phyloP scores from a whole-genome alignment of 2,113 vertebrate species.

The Calypte anna region DNA sequence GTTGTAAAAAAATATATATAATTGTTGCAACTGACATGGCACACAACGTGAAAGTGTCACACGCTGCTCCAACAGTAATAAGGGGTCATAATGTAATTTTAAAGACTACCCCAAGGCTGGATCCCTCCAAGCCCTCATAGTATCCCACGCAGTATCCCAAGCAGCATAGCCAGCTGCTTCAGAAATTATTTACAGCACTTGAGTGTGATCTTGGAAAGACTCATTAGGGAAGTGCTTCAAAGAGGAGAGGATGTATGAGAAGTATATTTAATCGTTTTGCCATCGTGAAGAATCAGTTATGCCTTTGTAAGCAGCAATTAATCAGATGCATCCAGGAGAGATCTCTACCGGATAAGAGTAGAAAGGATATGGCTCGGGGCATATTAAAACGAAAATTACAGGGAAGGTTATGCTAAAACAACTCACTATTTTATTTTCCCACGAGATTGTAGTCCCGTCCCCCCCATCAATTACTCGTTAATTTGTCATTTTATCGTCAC shows the following conservation, averaged over 20 bases:
- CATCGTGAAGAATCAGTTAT: background rate
- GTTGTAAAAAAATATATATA: background rate
- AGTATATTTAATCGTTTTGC: background rate
- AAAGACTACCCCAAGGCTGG: background rate
- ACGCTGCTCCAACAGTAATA: background rate
- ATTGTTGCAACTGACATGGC: background rate
- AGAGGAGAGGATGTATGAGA: background rate
- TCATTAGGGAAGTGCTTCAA: background rate
- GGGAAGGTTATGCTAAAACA: background rate
- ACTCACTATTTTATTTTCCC: background rate
- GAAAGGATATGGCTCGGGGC: background rate
- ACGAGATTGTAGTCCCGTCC: background rate
- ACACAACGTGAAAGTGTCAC: fast-evolving
- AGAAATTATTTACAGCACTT: background rate
- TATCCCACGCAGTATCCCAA: background rate
- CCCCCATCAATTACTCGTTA: background rate
- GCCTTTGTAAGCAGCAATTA: background rate
- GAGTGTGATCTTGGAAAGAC: background rate
- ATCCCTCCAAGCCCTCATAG: fast-evolving
- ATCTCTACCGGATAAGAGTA: background rate
- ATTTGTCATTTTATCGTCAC: background rate
- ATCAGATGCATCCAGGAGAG: background rate
- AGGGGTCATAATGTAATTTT: background rate
- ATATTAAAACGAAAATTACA: background rate
- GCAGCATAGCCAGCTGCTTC: background rate